Conservation (phyloP, 2,797 vertebrate species). For the Sternotherus odoratus region DNA sequence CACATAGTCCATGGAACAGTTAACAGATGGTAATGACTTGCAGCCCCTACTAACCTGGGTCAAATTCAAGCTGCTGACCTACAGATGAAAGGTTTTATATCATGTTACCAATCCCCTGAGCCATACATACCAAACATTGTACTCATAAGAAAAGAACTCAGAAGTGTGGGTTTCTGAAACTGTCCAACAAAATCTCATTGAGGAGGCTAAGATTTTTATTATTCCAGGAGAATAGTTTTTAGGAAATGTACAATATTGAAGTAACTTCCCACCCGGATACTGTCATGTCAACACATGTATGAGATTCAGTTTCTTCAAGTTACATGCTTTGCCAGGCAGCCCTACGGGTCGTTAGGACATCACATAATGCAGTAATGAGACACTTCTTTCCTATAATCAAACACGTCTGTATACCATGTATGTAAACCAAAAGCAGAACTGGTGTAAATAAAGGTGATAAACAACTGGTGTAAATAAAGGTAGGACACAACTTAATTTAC, state of each 20-base stretch:
- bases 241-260: neutral
- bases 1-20: neutral
- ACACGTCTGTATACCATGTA: neutral
- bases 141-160: neutral
- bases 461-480: conserved; percentile 1
- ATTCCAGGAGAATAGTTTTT: neutral
- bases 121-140: neutral
- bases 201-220: neutral
- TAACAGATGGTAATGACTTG: neutral
- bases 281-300: neutral
- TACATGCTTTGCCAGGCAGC: neutral
- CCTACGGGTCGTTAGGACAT: neutral
- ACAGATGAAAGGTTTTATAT: neutral
- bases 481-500: neutral
- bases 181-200: neutral
- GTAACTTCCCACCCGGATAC: neutral
- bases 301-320: neutral
- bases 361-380: neutral
- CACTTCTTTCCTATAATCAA: neutral
- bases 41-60: neutral
- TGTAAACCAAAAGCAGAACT: neutral
- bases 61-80: neutral
- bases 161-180: neutral
- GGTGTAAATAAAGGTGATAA: neutral
- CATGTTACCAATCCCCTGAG: neutral